Conservation (phyloP, 2,888 invertebrate species). For the Mythimna impura region DNA sequence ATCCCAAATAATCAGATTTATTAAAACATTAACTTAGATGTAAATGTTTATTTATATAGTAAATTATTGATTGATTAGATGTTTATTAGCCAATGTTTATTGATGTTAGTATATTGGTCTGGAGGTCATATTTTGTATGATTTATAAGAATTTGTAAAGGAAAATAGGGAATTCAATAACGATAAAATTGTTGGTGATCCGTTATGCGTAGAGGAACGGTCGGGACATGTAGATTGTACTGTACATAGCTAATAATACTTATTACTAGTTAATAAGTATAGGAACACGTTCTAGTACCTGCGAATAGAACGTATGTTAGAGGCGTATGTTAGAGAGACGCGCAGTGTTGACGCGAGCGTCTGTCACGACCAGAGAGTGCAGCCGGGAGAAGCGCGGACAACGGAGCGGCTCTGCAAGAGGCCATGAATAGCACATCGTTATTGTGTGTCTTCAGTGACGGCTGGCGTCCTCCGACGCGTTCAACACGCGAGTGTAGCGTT, state of each 20-base stretch:
- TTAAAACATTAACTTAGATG: slow-evolving; percentile 34
- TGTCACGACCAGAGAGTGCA: slow-evolving; percentile 1
- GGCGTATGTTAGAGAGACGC: slow-evolving; percentile 64
- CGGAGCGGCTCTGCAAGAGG: background rate
- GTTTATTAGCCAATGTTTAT: slow-evolving; percentile 64
- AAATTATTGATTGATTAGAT: slow-evolving; percentile 53
- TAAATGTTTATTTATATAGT: slow-evolving; percentile 59
- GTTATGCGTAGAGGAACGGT: slow-evolving; percentile 76
- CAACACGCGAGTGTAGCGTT: slow-evolving; percentile 56
- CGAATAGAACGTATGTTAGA: slow-evolving; percentile 72
- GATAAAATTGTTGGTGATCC: slow-evolving; percentile 36
- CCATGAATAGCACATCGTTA: background rate
- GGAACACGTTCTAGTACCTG: slow-evolving; percentile 75
- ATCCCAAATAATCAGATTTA: slow-evolving; percentile 41
- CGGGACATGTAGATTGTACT: slow-evolving; percentile 79
- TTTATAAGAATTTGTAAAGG: slow-evolving; percentile 46
- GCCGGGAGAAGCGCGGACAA: background rate
- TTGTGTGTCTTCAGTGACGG: background rate
- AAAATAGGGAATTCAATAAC: slow-evolving; percentile 37
- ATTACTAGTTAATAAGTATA: slow-evolving; percentile 74
- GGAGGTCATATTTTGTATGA: slow-evolving; percentile 48
- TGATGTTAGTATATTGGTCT: slow-evolving; percentile 61
- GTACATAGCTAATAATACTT: slow-evolving; percentile 82
- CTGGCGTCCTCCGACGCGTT: slow-evolving; percentile 46
- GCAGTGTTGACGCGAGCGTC: slow-evolving; percentile 55